phyloP scores from a whole-genome alignment of 2,113 vertebrate genomes.

The Hydrolagus affinis region DNA sequence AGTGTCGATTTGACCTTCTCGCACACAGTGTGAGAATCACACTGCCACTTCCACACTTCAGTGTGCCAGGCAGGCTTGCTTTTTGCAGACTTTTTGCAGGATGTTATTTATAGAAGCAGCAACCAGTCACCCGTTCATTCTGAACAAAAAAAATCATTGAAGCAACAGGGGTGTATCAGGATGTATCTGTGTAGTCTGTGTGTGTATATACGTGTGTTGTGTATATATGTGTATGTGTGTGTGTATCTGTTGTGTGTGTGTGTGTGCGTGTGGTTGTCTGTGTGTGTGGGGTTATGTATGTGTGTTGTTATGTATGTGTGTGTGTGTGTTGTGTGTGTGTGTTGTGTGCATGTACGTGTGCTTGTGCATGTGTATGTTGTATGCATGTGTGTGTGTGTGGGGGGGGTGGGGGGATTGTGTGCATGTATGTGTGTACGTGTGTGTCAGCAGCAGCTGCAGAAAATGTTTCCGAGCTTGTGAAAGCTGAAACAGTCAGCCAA shows the following conservation, averaged over 20 bases:
- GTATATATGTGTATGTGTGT: background rate
- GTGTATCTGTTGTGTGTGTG: background rate
- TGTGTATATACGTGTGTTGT: background rate
- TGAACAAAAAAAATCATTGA: no score
- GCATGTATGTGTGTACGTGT: background rate
- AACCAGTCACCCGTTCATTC: no score
- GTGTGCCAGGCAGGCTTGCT: no score
- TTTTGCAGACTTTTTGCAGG: no score
- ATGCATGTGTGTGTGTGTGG: background rate
- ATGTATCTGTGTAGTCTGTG: slow-evolving; percentile 3
- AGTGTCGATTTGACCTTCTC: no score
- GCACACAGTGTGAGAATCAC: no score
- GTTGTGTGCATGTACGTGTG: background rate
- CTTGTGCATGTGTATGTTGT: no score
- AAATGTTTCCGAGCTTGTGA: no score
- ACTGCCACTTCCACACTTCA: no score
- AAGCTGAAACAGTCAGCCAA: no score
- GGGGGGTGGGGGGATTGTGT: background rate
- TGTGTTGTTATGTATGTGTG: background rate
- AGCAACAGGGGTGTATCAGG: no score
- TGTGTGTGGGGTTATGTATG: background rate
- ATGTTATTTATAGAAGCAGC: no score
- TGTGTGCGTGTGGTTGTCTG: background rate
- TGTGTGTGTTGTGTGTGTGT: slow-evolving; percentile 7
- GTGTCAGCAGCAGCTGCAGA: background rate